Base-by-base conservation (phyloP, 1,140 invertebrate species). In the Frieseomelitta varia region DNA sequence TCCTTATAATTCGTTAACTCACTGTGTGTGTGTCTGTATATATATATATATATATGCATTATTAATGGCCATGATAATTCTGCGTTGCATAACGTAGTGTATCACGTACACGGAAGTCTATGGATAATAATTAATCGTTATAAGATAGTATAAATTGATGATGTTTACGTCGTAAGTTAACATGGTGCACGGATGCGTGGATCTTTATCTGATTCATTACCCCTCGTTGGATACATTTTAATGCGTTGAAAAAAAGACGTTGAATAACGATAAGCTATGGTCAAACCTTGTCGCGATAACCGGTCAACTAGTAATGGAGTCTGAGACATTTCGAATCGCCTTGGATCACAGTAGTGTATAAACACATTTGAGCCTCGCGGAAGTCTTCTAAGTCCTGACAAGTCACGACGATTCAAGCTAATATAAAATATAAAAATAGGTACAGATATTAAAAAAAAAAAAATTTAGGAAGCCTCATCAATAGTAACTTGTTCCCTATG, bases 51-150 rank as follows among this genome's bases (percentile, higher is more conserved):
- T 30, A 53, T 21, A 47, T 14, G 51, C n/a, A 0, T 80, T 73
- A 80, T 80, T 61, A 61, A 80, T 73, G 39, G 55, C 1, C 14
- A 17, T 8, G 56, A 73, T 73, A 81, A 81, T 74, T 74, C 47
- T 34, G 39, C 69, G 12, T 81, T 73, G 27, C 56, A 34, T 73
- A 73, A 81, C 15, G 17, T 30, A n/a, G 63, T 61, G n/a, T 73
- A 80, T 72, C 55, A 19, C 21, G 39, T 27, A 73, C 56, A 15
- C 79, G 79, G 79, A 81, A 81, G 79, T 63, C 24, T 11, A 10
- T n/a, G n/a, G 21, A 55, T 27, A 74, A 73, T 81, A 81, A 81
- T 81, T 74, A 81, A 81, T 73, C 69, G 56, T 73, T 30, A 34
- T 53, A 81, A 63, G 69, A 81, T 63, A 74, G 55, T 34, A 34